phyloP scores from a whole-genome alignment of 2,797 vertebrate genomes.

The Gastrophryne carolinensis region DNA sequence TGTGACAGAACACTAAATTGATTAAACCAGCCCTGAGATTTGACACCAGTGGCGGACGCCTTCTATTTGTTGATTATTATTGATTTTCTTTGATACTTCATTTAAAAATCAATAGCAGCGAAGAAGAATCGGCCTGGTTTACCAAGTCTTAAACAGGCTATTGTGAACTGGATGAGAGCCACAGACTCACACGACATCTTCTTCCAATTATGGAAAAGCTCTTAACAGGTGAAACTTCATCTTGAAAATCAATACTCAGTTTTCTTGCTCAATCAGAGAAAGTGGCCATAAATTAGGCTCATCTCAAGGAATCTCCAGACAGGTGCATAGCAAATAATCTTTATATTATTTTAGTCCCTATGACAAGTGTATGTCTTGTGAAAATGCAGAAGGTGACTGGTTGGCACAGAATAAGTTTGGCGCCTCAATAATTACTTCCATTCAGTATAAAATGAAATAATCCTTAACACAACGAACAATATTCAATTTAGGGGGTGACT shows the following conservation, averaged over 20 bases:
- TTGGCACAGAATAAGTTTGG: not conserved
- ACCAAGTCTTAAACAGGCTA: slow-evolving; percentile 89
- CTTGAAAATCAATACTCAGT: slow-evolving; percentile 82
- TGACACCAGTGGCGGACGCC: slow-evolving; percentile 76
- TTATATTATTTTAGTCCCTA: slow-evolving; percentile 62
- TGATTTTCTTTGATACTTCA: slow-evolving; percentile 97
- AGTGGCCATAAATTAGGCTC: slow-evolving; percentile 98
- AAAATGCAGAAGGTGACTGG: not conserved
- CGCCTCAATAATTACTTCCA: not conserved
- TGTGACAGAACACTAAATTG: slow-evolving; percentile 83
- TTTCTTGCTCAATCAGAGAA: slow-evolving; percentile 94
- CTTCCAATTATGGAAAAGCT: slow-evolving; percentile 97
- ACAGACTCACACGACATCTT: slow-evolving; percentile 79
- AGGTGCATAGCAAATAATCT: slow-evolving; percentile 81
- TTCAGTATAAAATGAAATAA: not conserved
- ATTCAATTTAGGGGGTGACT: no score
- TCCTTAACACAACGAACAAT: no score
- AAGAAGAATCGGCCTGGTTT: slow-evolving; percentile 90
- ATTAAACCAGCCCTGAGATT: slow-evolving; percentile 78
- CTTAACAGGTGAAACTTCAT: slow-evolving; percentile 90
- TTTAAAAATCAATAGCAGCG: slow-evolving; percentile 96
- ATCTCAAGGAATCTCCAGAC: slow-evolving; percentile 85
- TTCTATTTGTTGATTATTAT: slow-evolving; percentile 99
- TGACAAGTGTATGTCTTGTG: not conserved
- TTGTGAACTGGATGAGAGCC: slow-evolving; percentile 73